Base-by-base conservation (phyloP, 2,888 invertebrate genomes). In the Xanthia togata region DNA sequence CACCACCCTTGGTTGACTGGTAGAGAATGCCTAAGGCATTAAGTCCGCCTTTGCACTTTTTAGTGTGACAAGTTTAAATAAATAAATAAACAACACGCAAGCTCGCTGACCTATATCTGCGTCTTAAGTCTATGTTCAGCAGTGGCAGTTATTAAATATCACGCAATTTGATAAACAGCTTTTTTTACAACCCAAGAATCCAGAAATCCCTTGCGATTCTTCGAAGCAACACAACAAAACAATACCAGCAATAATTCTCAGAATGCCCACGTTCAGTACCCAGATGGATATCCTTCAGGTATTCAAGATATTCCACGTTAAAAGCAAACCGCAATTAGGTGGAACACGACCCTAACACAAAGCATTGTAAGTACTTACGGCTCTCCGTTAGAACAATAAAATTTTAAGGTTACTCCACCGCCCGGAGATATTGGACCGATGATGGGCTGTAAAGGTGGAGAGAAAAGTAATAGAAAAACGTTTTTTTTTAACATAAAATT, bases 321-420 rank as follows among this genome's bases (percentile, higher is more conserved):
- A 89, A 85, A 89, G 89, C 87, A 81, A 85, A 78, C 73, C 11
- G 73, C 83, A 85, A 82, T 87, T 87, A 87, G 73, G 17, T 75
- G 70, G 62, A 77, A 83, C 72, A 73, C 71, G 72, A 86, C 44
- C 72, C 72, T 35, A 62, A 60, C 82, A 78, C 82, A 81, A 83
- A 75, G 60, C 70, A 75, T 77, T 69, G 76, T 76, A 74, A 83
- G 87, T 84, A 72, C 73, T 71, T 35, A 55, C 35, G 41, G 55
- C 17, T 47, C 47, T 60, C 67, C 70, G 74, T 62, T 70, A 83
- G 74, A 84, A 87, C 89, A 85, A 89, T 89, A 89, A 89, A 86
- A 85, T 88, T 87, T 88, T 89, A 89, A 86, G 88, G 84, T 86
- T 76, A 82, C 77, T 72, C 17, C 1, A 50, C 35, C 63, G 67